Base-by-base conservation (phyloP, 2,113 vertebrate genomes). In the Phrynosoma platyrhinos region DNA sequence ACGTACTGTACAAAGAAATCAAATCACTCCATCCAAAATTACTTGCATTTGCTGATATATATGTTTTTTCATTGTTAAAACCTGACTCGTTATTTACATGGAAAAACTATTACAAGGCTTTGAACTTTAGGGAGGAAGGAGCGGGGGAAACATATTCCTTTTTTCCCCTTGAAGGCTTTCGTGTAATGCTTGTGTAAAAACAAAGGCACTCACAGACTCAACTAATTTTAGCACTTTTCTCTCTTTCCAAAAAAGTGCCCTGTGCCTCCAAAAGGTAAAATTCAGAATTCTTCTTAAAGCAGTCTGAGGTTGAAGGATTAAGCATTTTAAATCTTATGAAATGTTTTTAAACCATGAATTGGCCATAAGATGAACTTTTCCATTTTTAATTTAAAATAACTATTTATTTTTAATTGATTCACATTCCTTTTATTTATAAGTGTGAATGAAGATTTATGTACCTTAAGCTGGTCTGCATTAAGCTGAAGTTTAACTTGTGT, bases 131-230 rank as follows among this genome's bases (percentile, higher is more conserved):
- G 4, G 27, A 40, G 42, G 62, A 47, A 25, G 58, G 25, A 71
- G 52, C 32, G 47, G 21, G 82, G 21, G 36, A 32, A 68, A 82
- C n/a, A 5, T 78, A 83, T 77, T 88, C n/a, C 62, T 47, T 36
- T 87, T 83, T 83, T 1, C 23, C 40, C 82, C 72, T 82, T 79
- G 82, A 66, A 64, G 88, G 82, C 78, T 89, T 84, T 88, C 76
- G 79, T n/a, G 55, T 89, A 91, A 69, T 87, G 78, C 92, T 94
- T 92, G 93, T 95, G 85, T 88, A 83, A 94, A 93, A 89, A 93
- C 93, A 94, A 94, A 94, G 87, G 74, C 58, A 47, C 82, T 91
- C 84, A 68, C 58, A 40, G 42, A 86, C 88, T 86, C 66, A 21
- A 82, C 87, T 84, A 88, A 87, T 88, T 88, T 88, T 77, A 78